phyloP scores from a whole-genome alignment of 2,113 vertebrate genomes.

The Tragelaphus buxtoni region DNA sequence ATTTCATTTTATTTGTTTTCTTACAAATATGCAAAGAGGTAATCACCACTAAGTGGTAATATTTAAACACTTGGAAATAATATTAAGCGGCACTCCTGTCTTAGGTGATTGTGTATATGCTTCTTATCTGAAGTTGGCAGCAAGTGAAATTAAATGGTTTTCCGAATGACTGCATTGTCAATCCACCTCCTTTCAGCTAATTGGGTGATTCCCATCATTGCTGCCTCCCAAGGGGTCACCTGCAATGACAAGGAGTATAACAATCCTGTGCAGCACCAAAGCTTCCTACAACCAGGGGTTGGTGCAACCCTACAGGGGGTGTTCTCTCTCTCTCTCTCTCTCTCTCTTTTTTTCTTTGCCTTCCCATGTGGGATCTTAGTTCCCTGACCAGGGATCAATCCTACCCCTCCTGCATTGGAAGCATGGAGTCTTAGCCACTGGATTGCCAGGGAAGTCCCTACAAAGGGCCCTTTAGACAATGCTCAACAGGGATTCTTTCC shows the following conservation, averaged over 20 bases:
- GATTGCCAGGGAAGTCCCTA: neutral
- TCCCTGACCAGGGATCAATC: neutral
- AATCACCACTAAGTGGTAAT: conserved; percentile 35
- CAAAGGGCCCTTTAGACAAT: neutral
- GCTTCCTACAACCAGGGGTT: neutral
- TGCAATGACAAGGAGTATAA: neutral
- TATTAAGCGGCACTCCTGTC: neutral
- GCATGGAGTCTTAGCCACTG: neutral
- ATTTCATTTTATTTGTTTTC: conserved; percentile 49
- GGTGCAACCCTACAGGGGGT: neutral
- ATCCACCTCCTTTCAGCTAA: conserved; percentile 30
- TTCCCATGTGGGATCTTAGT: neutral
- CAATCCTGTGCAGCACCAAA: conserved; percentile 21
- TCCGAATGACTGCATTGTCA: conserved; percentile 43
- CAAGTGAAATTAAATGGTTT: conserved; percentile 52
- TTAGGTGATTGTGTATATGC: neutral
- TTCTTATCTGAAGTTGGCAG: conserved; percentile 42
- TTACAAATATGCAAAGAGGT: conserved; percentile 19
- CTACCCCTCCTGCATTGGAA: neutral
- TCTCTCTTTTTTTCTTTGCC: neutral
- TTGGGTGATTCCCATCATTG: conserved; percentile 30
- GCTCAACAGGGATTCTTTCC: neutral
- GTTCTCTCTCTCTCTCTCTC: neutral
- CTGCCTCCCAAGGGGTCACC: conserved; percentile 3
- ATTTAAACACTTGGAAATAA: conserved; percentile 37